phyloP scores from a whole-genome alignment of 2,888 invertebrate species.

The Nemapogon koenigi region DNA sequence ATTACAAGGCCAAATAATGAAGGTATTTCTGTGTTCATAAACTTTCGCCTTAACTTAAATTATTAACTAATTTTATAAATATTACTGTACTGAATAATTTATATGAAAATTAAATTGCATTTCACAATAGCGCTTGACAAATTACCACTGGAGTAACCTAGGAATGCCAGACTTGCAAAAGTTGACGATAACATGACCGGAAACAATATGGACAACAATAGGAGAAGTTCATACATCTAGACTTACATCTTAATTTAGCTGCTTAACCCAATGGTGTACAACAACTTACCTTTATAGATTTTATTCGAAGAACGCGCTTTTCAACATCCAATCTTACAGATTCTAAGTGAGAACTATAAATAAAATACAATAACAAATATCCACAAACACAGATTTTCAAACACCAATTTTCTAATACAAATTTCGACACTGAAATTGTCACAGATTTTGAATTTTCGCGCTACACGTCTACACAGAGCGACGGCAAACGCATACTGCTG shows the following conservation, averaged over 20 bases:
- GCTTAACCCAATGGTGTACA: constrained; percentile 19
- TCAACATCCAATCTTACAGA: constrained; percentile 3
- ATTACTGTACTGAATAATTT: too few species aligned
- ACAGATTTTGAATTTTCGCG: constrained; percentile 25
- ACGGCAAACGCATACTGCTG: constrained; percentile 40
- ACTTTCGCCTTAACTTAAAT: too few species aligned
- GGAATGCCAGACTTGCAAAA: constrained; percentile 52
- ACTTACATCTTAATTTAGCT: constrained; percentile 32
- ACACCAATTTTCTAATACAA: constrained; percentile 38
- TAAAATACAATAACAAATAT: not conserved
- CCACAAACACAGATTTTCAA: too few species aligned
- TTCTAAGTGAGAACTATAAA: not conserved
- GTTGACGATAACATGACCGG: constrained; percentile 27
- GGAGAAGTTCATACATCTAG: constrained; percentile 27
- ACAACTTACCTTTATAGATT: constrained; percentile 42
- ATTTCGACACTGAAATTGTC: constrained; percentile 34
- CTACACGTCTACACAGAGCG: constrained; percentile 30
- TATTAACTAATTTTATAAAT: too few species aligned
- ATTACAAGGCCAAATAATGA: too few species aligned
- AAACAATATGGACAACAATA: not conserved
- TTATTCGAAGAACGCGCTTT: constrained; percentile 24
- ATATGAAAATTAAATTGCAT: constrained; percentile 20
- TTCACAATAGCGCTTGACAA: constrained; percentile 44
- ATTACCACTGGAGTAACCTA: constrained; percentile 24
- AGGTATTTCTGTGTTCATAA: too few species aligned